These are phyloP conservation scores for Listronotus bonariensis DNA, from an alignment of 1,140 invertebrate genomes.

Conservation along the genomic window DNA sequence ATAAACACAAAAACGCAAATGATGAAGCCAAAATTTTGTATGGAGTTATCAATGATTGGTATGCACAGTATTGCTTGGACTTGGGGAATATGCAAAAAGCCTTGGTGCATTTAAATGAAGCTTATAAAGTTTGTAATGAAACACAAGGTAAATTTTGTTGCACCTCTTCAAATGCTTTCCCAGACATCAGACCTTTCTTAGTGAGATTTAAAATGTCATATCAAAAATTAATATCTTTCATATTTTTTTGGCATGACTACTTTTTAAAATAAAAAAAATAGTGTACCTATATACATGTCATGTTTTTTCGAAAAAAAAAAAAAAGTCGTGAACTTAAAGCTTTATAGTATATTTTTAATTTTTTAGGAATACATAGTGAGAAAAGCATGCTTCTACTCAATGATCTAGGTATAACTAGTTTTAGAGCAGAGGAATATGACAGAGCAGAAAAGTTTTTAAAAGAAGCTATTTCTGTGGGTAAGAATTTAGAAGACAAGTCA, in stretches of 20 bases:
- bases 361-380: constrained; percentile 60
- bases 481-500: constrained; percentile 64
- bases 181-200: too few relatives aligned
- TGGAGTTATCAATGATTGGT: constrained; percentile 79
- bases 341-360: too few relatives aligned
- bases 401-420: constrained; percentile 79
- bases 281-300: too few relatives aligned
- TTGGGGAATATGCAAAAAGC: constrained; percentile 68
- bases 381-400: constrained; percentile 81
- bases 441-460: constrained; percentile 73
- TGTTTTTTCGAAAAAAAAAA: too few relatives aligned
- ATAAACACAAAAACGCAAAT: constrained; percentile 61
- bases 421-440: constrained; percentile 67
- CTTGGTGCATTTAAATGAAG: constrained; percentile 68
- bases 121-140: constrained; percentile 69
- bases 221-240: too few relatives aligned
- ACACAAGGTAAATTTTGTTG: constrained; percentile 69
- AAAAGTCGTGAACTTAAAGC: too few relatives aligned
- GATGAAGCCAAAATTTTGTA: constrained; percentile 65
- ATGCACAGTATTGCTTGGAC: constrained; percentile 75
- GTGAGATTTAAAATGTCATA: too few relatives aligned
- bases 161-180: too few relatives aligned
- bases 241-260: too few relatives aligned
- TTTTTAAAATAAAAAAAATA: too few relatives aligned
- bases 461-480: constrained; percentile 72